These are phyloP conservation scores for Papilio glaucus DNA, from an alignment of 1,140 invertebrate genomes.

Conservation along the genomic window DNA sequence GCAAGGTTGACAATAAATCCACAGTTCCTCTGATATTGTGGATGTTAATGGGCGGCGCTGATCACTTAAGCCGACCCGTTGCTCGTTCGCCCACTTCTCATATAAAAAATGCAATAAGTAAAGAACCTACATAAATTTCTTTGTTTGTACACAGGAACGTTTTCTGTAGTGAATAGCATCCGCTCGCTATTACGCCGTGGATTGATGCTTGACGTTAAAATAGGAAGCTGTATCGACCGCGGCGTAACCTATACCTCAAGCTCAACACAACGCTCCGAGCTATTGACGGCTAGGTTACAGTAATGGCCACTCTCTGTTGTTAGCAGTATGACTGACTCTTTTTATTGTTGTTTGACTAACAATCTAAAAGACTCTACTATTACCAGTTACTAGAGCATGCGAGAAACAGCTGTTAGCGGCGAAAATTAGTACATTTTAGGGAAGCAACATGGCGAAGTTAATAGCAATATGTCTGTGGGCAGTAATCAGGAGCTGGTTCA, in stretches of 20 bases:
- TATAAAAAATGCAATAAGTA: no score
- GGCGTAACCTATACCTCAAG: no score
- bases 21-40: no score
- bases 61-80: no score
- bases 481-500: neutral
- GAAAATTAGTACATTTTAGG: no score
- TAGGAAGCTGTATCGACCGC: constrained; percentile 1
- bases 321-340: neutral
- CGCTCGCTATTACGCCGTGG: neutral
- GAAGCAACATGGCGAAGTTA: neutral
- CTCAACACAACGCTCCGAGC: neutral
- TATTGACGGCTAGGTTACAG: neutral
- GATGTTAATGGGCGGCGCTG: no score
- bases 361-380: neutral
- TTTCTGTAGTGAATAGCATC: constrained; percentile 1
- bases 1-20: no score
- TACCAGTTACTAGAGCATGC: neutral
- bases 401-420: no score
- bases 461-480: neutral
- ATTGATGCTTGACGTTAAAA: constrained; percentile 16
- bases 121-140: no score
- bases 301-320: neutral
- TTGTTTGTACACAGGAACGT: no score
- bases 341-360: no score
- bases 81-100: no score